These are phyloP conservation scores for Neodontobutis hainanensis DNA, from an alignment of 2,113 vertebrate species.

Conservation along the genomic window DNA sequence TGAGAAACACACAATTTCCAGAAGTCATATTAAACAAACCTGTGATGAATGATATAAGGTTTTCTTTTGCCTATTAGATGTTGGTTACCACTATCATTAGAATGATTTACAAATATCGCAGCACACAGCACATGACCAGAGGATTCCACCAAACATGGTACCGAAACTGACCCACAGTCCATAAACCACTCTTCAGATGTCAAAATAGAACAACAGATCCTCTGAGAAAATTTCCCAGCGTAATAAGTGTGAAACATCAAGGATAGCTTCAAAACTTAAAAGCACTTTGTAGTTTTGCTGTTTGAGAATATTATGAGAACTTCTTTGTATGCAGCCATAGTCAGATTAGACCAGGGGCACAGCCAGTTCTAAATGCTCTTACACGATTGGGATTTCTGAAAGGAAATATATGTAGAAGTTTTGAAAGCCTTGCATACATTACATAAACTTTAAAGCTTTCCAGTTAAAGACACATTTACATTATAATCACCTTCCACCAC, in stretches of 20 bases:
- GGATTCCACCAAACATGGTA: slow-evolving; percentile 21
- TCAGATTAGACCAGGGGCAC: slow-evolving; percentile 3
- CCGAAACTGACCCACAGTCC: slow-evolving; percentile 14
- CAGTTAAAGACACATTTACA: neutral
- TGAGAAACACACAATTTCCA: slow-evolving; percentile 6
- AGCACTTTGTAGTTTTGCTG: slow-evolving; percentile 32
- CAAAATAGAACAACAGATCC: slow-evolving; percentile 15
- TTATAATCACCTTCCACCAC: neutral
- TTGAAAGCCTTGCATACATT: neutral
- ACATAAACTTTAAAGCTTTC: neutral
- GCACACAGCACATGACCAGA: slow-evolving; percentile 2
- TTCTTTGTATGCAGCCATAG: neutral
- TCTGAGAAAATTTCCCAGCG: slow-evolving; percentile 21
- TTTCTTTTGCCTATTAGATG: too few relatives aligned
- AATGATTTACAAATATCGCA: slow-evolving; percentile 16
- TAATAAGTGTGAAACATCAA: slow-evolving; percentile 27
- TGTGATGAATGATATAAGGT: too few relatives aligned
- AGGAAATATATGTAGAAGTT: neutral
- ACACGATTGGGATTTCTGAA: neutral
- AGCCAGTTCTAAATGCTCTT: neutral
- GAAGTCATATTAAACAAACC: neutral
- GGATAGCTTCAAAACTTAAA: neutral
- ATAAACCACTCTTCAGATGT: slow-evolving; percentile 27
- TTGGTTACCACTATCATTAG: too few relatives aligned
- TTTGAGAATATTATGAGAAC: slow-evolving; percentile 24